Percentiles rank a stretch among this genome's conserved stretches.
phyloP scores from a whole-genome alignment of 1,140 invertebrate species.

The Sitobion miscanthi region DNA sequence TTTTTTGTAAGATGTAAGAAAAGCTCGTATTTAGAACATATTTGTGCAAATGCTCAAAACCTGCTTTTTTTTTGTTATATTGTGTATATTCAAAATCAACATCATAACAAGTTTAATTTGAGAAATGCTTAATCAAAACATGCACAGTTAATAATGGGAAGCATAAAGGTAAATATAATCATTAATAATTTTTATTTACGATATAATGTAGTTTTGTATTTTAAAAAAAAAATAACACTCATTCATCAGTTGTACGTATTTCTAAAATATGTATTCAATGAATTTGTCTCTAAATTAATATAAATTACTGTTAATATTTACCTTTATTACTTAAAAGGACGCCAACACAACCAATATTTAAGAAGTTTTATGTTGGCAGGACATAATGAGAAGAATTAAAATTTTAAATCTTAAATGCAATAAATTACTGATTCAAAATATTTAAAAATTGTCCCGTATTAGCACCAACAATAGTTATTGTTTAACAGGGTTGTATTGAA shows the following conservation, averaged over 20 bases:
- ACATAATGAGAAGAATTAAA: not conserved
- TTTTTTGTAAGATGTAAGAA: not conserved
- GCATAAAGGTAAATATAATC: slow-evolving; percentile 2
- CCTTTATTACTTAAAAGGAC: not conserved
- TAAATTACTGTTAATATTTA: not conserved
- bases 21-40: not conserved
- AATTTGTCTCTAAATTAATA: not conserved
- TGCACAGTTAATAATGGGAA: not conserved
- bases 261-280: not conserved
- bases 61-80: not conserved
- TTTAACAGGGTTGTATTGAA: no score
- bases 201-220: not conserved
- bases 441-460: no score
- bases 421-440: no score
- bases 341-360: not conserved
- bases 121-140: not conserved
- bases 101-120: not conserved
- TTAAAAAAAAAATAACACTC: not conserved
- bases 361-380: not conserved
- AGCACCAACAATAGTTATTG: no score
- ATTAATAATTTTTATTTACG: not conserved
- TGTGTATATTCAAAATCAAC: not conserved
- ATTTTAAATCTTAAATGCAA: not conserved
- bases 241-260: not conserved
- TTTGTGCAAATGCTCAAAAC: not conserved